These are phyloP conservation scores for Panurus biarmicus DNA, from an alignment of 2,113 vertebrate genomes.

Conservation along the genomic window DNA sequence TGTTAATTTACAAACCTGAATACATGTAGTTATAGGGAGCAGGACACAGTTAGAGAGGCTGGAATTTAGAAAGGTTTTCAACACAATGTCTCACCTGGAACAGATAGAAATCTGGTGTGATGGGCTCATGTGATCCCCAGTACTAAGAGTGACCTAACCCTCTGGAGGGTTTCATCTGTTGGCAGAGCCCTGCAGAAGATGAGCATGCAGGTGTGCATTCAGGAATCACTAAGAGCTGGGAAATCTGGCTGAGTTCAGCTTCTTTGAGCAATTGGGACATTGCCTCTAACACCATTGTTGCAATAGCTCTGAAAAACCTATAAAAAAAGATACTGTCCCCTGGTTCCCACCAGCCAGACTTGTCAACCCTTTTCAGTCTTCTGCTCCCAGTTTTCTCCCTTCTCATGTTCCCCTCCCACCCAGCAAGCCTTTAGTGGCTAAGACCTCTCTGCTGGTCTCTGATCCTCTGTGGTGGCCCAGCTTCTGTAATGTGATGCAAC, in stretches of 20 bases:
- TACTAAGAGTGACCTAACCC: not conserved
- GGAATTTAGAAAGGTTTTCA: not conserved
- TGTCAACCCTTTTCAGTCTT: not conserved
- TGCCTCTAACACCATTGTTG: not conserved
- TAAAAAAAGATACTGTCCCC: not conserved
- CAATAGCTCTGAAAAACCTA: not conserved
- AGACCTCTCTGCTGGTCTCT: not conserved
- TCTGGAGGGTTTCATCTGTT: not conserved
- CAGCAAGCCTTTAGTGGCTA: not conserved
- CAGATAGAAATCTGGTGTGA: not conserved
- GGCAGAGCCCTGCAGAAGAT: not conserved
- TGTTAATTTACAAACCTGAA: not conserved
- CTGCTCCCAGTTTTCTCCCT: not conserved
- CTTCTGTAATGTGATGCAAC: not conserved
- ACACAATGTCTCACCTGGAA: not conserved
- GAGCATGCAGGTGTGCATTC: not conserved
- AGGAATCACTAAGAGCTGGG: not conserved
- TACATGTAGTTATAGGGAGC: not conserved
- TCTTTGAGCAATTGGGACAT: not conserved
- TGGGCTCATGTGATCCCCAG: not conserved
- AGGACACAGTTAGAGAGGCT: not conserved
- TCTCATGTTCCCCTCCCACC: not conserved
- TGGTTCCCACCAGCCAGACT: not conserved
- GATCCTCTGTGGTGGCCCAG: not conserved
- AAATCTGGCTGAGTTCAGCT: not conserved